Evolutionary conservation across 1,140 invertebrate genomes (phyloP), one percentile per base, ranked within the genome.

Genomic region (Heliconius melpomene): DNA sequence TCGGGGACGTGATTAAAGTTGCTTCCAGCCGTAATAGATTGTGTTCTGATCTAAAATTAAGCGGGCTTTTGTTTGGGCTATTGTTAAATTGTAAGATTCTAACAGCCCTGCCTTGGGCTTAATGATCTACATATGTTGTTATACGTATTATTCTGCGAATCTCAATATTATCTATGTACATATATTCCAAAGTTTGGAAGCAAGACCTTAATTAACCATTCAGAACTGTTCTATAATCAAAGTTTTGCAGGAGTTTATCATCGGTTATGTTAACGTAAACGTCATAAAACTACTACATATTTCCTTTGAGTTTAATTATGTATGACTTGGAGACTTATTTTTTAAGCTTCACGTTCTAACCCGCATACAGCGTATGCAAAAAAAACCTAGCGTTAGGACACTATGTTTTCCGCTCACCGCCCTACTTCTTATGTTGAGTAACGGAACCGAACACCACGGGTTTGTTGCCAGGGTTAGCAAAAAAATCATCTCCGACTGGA

Each of bases 1-100:
- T 84, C 79, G 77, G 79, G 79, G 76, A 84, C 83, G 83, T 84
- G 83, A 84, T 84, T 84, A 84, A 84, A 82, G 75, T 82, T 77
- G 75, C 81, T 80, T 77, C 72, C 81, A 82, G 78, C 74, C 32
- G 72, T 82, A 72, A 82, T 80, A 77, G 81, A 79, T 52, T 74
- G 72, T 74, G 46, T 75, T 76, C 26, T 72, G 66, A 76, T 75
- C 73, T 76, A 50, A 72, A 80, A 73, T 73, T 72, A 76, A 80
- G 73, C 52, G 60, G 72, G 75, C 75, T 76, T 52, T 75, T 73
- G 74, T 80, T 80, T 80, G 23, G 60, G 5, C 11, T 66, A 66
- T 13, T 29, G 60, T 66, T 66, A 66, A 66, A 66, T 66, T 66
- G 60, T 66, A 66, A 66, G 60, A 66, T 66, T 26, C 23, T 66